These are phyloP conservation scores for Asbolus verrucosus DNA, from an alignment of 1,140 invertebrate species.

Conservation along the genomic window DNA sequence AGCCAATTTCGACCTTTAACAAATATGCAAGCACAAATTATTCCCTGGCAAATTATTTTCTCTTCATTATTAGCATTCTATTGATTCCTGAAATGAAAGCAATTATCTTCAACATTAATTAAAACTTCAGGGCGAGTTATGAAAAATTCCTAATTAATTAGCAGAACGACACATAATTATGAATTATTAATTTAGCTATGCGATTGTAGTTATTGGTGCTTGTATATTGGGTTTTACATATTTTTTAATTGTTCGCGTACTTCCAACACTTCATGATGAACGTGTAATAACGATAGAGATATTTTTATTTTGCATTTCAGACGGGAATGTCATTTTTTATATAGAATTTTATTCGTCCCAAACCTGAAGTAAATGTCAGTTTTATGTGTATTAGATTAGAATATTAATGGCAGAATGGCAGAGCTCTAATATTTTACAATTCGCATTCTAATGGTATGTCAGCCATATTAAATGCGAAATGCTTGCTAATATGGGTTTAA, in stretches of 20 bases:
- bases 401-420: slow-evolving; percentile 34
- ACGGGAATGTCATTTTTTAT: slow-evolving; percentile 30
- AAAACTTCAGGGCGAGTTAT: slow-evolving; percentile 12
- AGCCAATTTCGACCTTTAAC: slow-evolving; percentile 22
- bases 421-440: slow-evolving; percentile 36
- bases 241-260: not conserved
- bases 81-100: slow-evolving; percentile 30
- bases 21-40: slow-evolving; percentile 21
- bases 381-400: slow-evolving; percentile 38
- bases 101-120: slow-evolving; percentile 31
- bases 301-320: slow-evolving; percentile 38
- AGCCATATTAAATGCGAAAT: slow-evolving; percentile 35
- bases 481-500: slow-evolving; percentile 32
- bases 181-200: not conserved
- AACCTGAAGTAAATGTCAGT: slow-evolving; percentile 36
- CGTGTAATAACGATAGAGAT: slow-evolving; percentile 9
- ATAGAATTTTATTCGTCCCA: slow-evolving; percentile 29
- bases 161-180: slow-evolving; percentile 6
- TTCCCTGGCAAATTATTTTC: slow-evolving; percentile 29
- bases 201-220: no score
- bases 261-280: slow-evolving; percentile 9
- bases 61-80: slow-evolving; percentile 29
- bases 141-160: slow-evolving; percentile 26
- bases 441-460: slow-evolving; percentile 35
- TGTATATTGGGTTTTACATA: not conserved